Percentiles rank a stretch among this genome's conserved stretches.
phyloP scores from a whole-genome alignment of 2,113 vertebrate species.

The Dromaius novaehollandiae region DNA sequence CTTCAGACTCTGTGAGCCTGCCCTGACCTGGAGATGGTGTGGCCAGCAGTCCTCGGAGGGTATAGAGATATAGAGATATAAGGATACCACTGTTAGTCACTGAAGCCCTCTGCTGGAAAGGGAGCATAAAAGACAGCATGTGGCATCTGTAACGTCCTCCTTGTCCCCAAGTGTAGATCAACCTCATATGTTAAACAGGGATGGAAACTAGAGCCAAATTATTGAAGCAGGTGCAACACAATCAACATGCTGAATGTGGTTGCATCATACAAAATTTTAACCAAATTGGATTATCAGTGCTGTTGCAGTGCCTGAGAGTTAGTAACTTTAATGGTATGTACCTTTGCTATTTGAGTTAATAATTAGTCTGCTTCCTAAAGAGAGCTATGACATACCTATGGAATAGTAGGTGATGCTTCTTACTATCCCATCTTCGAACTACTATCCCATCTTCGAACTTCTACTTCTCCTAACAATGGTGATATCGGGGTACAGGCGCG shows the following conservation, averaged over 20 bases:
- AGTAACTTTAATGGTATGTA: neutral
- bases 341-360: neutral
- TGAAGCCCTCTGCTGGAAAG: constrained; percentile 18
- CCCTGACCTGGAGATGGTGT: neutral
- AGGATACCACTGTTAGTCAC: neutral
- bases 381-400: neutral
- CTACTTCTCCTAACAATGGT: neutral
- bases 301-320: neutral
- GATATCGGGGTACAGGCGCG: neutral
- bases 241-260: neutral
- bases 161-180: neutral
- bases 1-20: neutral
- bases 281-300: neutral
- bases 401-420: neutral
- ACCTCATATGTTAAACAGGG: neutral
- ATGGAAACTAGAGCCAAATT: neutral
- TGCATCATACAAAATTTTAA: neutral
- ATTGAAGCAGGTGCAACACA: neutral
- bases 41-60: neutral
- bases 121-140: neutral
- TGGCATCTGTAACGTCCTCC: neutral
- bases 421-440: neutral
- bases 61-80: fast-evolving
- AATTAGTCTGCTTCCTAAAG: neutral
- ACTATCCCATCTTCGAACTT: neutral